Conservation (phyloP, 2,113 vertebrate species). For the Nycticebus coucang region DNA sequence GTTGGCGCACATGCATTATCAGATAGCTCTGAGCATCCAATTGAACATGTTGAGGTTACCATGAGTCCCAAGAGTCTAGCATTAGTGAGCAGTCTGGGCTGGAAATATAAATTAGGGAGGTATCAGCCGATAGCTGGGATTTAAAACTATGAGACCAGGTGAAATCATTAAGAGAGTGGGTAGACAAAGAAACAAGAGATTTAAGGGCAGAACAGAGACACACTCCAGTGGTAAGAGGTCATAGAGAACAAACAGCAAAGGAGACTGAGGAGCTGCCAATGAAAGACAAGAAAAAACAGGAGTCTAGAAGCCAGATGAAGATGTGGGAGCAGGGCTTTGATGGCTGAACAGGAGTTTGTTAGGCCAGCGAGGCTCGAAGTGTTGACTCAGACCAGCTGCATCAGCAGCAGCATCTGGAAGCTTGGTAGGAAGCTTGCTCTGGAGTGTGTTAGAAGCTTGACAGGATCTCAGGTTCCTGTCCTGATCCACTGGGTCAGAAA, state of each 20-base stretch:
- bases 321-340: neutral
- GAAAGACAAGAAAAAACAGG: neutral
- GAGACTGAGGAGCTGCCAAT: neutral
- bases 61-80: neutral
- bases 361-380: neutral
- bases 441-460: neutral
- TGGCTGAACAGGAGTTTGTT: neutral
- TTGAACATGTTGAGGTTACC: neutral
- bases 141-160: neutral
- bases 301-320: neutral
- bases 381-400: neutral
- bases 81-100: neutral
- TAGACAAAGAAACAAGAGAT: neutral
- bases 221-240: neutral
- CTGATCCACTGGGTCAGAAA: neutral
- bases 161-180: neutral
- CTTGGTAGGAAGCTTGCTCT: neutral
- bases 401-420: neutral
- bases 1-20: neutral
- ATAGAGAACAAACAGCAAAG: neutral
- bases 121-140: neutral
- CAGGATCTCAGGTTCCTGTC: neutral
- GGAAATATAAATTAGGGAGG: neutral
- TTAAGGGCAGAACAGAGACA: neutral
- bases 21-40: neutral